A percentile compares a stretch with the other conserved stretches of the same genome.
Evolutionary conservation across 2,888 invertebrate species (phyloP).

Genomic region (Chrysolina haemoptera): DNA sequence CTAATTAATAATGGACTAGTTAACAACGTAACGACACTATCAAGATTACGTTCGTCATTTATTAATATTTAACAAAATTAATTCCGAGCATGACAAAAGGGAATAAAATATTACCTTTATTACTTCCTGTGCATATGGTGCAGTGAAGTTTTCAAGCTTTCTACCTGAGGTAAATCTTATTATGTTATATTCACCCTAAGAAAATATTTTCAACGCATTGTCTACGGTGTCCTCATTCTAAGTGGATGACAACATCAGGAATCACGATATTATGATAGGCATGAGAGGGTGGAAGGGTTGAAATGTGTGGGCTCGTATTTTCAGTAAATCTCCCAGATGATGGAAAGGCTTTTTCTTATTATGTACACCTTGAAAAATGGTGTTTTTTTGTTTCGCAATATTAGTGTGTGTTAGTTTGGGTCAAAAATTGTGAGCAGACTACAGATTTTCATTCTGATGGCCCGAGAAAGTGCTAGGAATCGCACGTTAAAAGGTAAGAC

Average conservation of each 20-base stretch:
- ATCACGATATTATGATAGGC: slow-evolving; percentile 9
- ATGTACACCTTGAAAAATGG: no score
- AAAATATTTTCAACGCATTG: slow-evolving; percentile 44
- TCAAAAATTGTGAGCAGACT: no score
- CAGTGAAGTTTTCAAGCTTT: slow-evolving; percentile 54
- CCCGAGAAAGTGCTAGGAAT: no score
- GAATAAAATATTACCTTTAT: slow-evolving; percentile 65
- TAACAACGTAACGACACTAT: slow-evolving; percentile 68
- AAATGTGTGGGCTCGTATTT: neutral
- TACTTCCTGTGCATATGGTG: slow-evolving; percentile 67
- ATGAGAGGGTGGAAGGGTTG: slow-evolving; percentile 6
- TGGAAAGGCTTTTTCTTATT: neutral
- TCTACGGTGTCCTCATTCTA: slow-evolving; percentile 36
- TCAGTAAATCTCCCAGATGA: neutral
- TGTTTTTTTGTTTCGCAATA: no score
- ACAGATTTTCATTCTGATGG: no score
- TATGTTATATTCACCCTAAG: slow-evolving; percentile 49
- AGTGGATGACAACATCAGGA: slow-evolving; percentile 28
- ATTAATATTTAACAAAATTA: slow-evolving; percentile 69
- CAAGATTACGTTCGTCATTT: slow-evolving; percentile 68
- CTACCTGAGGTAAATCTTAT: slow-evolving; percentile 60
- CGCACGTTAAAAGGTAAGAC: no score
- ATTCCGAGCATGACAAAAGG: slow-evolving; percentile 65
- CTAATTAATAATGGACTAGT: slow-evolving; percentile 68
- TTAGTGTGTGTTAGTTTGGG: no score